Percentiles rank a stretch among this genome's conserved stretches.
Evolutionary conservation across 2,797 vertebrate species (phyloP).

Genomic region (Perodicticus potto): DNA sequence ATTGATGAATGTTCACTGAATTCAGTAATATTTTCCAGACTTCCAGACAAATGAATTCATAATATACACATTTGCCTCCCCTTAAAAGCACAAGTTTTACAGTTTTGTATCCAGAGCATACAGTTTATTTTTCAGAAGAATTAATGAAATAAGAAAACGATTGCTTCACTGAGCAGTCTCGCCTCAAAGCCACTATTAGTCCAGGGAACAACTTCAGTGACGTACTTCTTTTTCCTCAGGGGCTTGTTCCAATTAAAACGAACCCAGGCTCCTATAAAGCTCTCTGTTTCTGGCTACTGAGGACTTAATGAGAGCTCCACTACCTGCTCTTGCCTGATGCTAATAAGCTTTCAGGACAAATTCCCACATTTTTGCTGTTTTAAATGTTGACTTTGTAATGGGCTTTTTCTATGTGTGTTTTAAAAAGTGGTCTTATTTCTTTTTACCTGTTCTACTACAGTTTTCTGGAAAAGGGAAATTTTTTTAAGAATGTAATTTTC

Average conservation of each 20-base stretch:
- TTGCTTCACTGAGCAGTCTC: slow-evolving; percentile 38
- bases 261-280: background rate
- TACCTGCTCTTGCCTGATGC: background rate
- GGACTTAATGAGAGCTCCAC: slow-evolving; percentile 35
- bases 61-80: slow-evolving; percentile 68
- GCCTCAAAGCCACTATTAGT: slow-evolving; percentile 58
- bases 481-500: slow-evolving; percentile 41
- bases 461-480: background rate
- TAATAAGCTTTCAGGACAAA: slow-evolving; percentile 31
- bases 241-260: slow-evolving; percentile 72
- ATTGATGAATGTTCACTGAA: slow-evolving; percentile 67
- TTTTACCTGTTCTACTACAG: slow-evolving; percentile 19
- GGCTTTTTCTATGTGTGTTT: slow-evolving; percentile 11
- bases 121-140: slow-evolving; percentile 71
- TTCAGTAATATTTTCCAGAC: slow-evolving; percentile 69
- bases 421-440: background rate
- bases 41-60: slow-evolving; percentile 74
- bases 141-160: slow-evolving; percentile 68
- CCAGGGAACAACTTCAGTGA: slow-evolving; percentile 20
- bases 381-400: slow-evolving; percentile 31
- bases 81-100: slow-evolving; percentile 52
- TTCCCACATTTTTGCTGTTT: slow-evolving; percentile 26
- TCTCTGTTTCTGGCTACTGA: slow-evolving; percentile 61
- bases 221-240: slow-evolving; percentile 64
- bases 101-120: slow-evolving; percentile 73